phyloP scores from a whole-genome alignment of 2,797 vertebrate species.

The Malacoctenus gilli region DNA sequence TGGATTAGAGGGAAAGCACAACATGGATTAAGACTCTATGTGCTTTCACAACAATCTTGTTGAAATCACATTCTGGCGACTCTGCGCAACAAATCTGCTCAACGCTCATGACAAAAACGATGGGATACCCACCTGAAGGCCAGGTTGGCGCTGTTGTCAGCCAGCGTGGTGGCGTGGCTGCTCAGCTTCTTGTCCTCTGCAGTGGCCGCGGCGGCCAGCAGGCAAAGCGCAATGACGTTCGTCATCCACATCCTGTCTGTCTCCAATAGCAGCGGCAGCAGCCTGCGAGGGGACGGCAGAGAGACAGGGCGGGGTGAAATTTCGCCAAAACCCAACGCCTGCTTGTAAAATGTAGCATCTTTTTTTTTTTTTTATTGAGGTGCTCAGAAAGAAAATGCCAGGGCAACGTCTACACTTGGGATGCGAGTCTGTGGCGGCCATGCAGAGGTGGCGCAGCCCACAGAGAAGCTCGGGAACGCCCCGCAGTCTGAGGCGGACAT shows the following conservation, averaged over 20 bases:
- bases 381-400: constrained; percentile 16
- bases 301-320: too few relatives aligned
- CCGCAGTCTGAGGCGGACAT: constrained; percentile 46
- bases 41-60: too few relatives aligned
- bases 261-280: constrained; percentile 34
- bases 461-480: constrained; percentile 25
- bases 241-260: constrained; percentile 86
- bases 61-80: background rate
- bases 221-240: constrained; percentile 73
- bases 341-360: too few relatives aligned
- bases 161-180: constrained; percentile 84
- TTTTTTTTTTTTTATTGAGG: background rate
- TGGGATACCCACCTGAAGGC: constrained; percentile 82
- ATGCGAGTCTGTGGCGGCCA: constrained; percentile 6
- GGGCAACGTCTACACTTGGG: background rate
- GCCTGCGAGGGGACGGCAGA: constrained; percentile 66
- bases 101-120: background rate
- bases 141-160: constrained; percentile 89
- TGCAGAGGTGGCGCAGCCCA: constrained; percentile 38
- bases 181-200: constrained; percentile 86
- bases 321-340: too few relatives aligned
- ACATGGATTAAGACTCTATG: too few relatives aligned
- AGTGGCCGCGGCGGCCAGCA: constrained; percentile 74
- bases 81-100: background rate
- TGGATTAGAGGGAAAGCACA: constrained; percentile 41